A percentile compares a stretch with the other conserved stretches of the same genome.
These are phyloP conservation scores for Labeo catla DNA, from an alignment of 2,113 vertebrate genomes.

Conservation along the genomic window DNA sequence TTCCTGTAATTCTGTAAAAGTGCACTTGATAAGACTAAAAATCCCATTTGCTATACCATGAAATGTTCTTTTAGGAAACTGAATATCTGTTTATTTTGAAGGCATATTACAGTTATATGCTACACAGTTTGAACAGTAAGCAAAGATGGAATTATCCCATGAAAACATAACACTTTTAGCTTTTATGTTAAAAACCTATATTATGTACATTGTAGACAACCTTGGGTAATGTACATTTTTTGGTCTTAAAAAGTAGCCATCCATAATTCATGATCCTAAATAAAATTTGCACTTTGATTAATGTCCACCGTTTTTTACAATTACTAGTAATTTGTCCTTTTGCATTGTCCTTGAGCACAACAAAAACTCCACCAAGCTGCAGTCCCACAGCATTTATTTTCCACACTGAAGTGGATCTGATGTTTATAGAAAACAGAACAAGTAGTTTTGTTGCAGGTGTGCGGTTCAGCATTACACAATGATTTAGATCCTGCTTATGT, in stretches of 20 bases:
- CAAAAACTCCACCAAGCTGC: neutral
- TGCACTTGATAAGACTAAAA: constrained; percentile 1
- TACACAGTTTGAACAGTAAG: neutral
- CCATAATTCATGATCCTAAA: constrained; percentile 1
- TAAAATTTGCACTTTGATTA: neutral
- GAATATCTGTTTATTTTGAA: neutral
- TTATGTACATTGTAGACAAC: constrained; percentile 17
- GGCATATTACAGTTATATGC: neutral
- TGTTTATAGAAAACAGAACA: constrained; percentile 6
- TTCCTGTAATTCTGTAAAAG: neutral
- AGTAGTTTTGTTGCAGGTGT: neutral
- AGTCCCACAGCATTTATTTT: neutral
- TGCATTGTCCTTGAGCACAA: neutral
- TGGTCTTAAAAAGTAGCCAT: neutral
- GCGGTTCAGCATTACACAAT: neutral
- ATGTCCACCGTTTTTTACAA: neutral
- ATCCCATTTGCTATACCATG: neutral
- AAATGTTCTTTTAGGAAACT: neutral
- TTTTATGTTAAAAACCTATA: neutral
- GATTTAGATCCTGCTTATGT: neutral
- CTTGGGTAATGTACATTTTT: neutral
- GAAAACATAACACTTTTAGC: constrained; percentile 10
- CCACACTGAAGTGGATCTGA: neutral
- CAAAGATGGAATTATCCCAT: neutral
- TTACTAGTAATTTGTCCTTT: neutral